Evolutionary conservation across 2,797 vertebrate species (phyloP).

Genomic region (Luscinia luscinia): DNA sequence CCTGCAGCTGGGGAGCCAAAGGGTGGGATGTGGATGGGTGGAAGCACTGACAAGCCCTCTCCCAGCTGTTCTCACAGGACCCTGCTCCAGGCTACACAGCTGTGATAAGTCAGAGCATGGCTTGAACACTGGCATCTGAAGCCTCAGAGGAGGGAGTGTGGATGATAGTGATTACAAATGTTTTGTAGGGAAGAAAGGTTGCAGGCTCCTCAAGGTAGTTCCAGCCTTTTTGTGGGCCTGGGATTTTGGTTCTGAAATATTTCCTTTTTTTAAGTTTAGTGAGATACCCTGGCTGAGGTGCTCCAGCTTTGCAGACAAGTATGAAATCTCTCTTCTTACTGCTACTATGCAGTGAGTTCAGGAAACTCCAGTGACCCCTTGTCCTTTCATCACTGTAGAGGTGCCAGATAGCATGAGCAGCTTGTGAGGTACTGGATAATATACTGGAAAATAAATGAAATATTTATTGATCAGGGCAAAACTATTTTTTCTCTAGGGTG

Average conservation of each 20-base stretch:
- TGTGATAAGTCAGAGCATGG: background rate
- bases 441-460: background rate
- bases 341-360: background rate
- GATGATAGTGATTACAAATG: accelerated
- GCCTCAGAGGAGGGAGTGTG: background rate
- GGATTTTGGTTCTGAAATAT: background rate
- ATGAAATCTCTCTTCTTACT: background rate
- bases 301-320: background rate
- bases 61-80: background rate
- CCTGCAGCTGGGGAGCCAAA: background rate
- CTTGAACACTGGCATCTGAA: background rate
- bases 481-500: background rate
- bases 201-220: accelerated
- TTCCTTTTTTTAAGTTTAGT: background rate
- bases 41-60: background rate
- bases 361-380: background rate
- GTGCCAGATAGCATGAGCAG: background rate
- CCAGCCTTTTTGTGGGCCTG: accelerated
- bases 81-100: background rate
- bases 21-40: background rate
- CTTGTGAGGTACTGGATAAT: background rate
- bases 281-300: background rate
- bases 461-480: background rate
- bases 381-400: background rate
- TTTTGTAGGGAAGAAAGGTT: background rate